phyloP scores from a whole-genome alignment of 64 coral and sea anemone genomes.

The Porites lutea region DNA sequence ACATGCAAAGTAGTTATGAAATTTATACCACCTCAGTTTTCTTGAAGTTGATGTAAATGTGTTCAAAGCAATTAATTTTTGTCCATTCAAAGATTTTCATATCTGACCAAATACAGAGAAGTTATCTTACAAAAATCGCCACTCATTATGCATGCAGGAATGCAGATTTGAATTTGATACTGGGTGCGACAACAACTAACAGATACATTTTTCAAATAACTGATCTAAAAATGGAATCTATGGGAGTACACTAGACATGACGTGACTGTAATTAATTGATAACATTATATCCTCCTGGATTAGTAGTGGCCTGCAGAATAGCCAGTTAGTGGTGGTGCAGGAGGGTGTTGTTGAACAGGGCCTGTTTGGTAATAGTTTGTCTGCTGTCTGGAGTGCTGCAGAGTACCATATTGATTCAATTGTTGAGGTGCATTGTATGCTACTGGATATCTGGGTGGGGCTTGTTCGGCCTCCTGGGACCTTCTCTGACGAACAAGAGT shows the following conservation, averaged over 20 bases:
- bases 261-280: background rate
- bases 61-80: too few species aligned
- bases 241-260: background rate
- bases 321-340: background rate
- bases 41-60: too few species aligned
- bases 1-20: too few species aligned
- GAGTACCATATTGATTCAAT: background rate
- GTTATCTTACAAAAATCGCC: too few species aligned
- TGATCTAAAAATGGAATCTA: too few species aligned
- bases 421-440: background rate
- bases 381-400: background rate
- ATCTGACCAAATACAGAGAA: too few species aligned
- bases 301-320: slow-evolving; percentile 29
- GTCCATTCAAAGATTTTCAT: too few species aligned
- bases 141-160: too few species aligned
- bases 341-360: slow-evolving; percentile 8
- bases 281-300: background rate
- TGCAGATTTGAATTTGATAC: too few species aligned
- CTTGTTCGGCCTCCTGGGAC: slow-evolving; percentile 21
- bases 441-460: background rate
- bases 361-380: slow-evolving; percentile 54
- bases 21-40: too few species aligned
- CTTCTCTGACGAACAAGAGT: slow-evolving; percentile 56
- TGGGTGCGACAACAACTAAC: too few species aligned
- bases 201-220: background rate